A percentile compares a stretch with the other conserved stretches of the same genome.
phyloP scores from a whole-genome alignment of 2,113 vertebrate genomes.

The Rhipidura dahli region DNA sequence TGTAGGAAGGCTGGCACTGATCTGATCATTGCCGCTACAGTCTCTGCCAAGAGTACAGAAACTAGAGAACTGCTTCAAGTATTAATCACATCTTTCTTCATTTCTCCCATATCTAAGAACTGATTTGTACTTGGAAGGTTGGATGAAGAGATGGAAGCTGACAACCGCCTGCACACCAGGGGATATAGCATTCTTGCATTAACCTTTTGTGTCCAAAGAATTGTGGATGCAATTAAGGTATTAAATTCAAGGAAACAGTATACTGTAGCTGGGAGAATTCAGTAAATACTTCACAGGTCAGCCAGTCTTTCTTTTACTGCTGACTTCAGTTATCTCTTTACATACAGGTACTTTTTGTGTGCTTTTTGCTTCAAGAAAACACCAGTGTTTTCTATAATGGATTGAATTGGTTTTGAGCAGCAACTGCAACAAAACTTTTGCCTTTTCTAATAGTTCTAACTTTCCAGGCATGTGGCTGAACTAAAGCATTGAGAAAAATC shows the following conservation, averaged over 20 bases:
- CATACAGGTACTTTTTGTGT: background rate
- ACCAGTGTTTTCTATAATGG: background rate
- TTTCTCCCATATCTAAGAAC: background rate
- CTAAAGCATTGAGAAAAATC: background rate
- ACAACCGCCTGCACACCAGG: background rate
- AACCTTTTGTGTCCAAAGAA: background rate
- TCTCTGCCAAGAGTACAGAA: background rate
- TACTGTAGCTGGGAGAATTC: background rate
- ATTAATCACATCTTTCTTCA: background rate
- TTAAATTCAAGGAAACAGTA: background rate
- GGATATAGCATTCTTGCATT: background rate
- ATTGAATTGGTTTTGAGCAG: background rate
- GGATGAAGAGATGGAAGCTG: background rate
- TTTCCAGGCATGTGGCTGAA: background rate
- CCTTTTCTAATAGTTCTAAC: background rate
- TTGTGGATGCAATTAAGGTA: background rate
- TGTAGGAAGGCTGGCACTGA: background rate
- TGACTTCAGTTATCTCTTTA: background rate
- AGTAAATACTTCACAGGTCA: background rate
- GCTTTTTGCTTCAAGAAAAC: background rate
- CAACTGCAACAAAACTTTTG: background rate
- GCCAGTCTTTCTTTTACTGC: background rate
- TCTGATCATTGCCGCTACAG: background rate
- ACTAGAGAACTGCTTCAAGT: background rate
- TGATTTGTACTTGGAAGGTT: background rate